phyloP scores from a whole-genome alignment of 64 coral and sea anemone genomes.

The Montipora sp. region DNA sequence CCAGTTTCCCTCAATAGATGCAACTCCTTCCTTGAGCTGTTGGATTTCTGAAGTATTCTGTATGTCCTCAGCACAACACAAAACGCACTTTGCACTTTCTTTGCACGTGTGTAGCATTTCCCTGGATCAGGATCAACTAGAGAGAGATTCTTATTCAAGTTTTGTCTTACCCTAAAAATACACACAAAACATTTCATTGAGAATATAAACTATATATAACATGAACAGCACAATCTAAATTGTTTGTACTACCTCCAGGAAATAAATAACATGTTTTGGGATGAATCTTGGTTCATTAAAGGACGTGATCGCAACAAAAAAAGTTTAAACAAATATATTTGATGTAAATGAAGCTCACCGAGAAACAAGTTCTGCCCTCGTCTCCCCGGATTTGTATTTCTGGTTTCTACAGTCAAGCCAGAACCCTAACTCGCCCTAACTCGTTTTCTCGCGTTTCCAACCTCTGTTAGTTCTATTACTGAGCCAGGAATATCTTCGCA shows the following conservation, averaged over 20 bases:
- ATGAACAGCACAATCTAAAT: background rate
- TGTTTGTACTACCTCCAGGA: too few relatives aligned
- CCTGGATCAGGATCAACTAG: constrained; percentile 45
- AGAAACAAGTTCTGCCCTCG: constrained; percentile 53
- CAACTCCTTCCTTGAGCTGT: background rate
- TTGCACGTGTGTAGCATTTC: constrained; percentile 40
- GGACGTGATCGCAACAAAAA: too few relatives aligned
- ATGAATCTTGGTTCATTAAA: background rate
- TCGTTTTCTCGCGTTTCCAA: constrained; percentile 43
- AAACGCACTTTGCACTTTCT: background rate
- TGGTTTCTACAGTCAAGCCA: constrained; percentile 29
- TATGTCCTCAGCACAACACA: background rate
- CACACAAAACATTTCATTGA: background rate
- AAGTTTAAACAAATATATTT: background rate
- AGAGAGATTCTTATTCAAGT: constrained; percentile 2
- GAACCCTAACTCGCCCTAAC: background rate
- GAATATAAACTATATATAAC: background rate
- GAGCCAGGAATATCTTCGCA: constrained; percentile 46
- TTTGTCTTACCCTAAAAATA: constrained; percentile 49
- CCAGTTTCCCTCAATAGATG: constrained; percentile 5
- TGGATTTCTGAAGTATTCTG: background rate
- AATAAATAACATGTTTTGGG: background rate
- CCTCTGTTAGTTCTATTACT: background rate
- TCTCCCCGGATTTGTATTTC: constrained; percentile 27
- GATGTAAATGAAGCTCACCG: constrained; percentile 3